Evolutionary conservation across 2,797 vertebrate species (phyloP).

Genomic region (Moxostoma hubbsi): DNA sequence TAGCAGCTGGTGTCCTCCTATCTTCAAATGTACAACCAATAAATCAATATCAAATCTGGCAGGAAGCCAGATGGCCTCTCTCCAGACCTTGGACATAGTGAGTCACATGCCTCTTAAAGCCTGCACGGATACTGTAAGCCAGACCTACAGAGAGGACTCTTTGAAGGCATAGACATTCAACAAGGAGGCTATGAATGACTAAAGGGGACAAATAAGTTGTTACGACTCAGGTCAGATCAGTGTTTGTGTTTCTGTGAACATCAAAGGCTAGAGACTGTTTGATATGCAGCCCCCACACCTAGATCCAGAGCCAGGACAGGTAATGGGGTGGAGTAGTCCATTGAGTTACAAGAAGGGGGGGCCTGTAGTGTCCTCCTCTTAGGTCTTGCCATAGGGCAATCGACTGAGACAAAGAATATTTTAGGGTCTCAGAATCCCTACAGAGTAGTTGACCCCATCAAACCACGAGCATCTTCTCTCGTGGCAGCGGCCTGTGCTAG

Average conservation of each 20-base stretch:
- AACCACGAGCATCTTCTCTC: conserved; percentile 55
- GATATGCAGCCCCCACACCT: conserved; percentile 84
- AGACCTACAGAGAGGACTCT: conserved; percentile 69
- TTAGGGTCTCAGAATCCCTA: conserved; percentile 72
- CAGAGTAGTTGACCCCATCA: conserved; percentile 67
- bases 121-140: conserved; percentile 79
- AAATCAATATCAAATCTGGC: conserved; percentile 86
- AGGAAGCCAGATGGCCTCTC: conserved; percentile 83
- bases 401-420: conserved; percentile 77
- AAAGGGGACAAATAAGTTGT: conserved; percentile 87
- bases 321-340: conserved; percentile 78
- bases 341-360: conserved; percentile 70
- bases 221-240: conserved; percentile 82
- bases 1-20: conserved; percentile 79
- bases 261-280: conserved; percentile 81
- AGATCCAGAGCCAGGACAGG: conserved; percentile 77
- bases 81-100: conserved; percentile 61
- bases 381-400: conserved; percentile 74
- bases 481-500: not conserved
- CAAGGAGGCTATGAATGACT: conserved; percentile 82
- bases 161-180: conserved; percentile 85
- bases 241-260: conserved; percentile 84
- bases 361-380: conserved; percentile 65
- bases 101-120: conserved; percentile 68
- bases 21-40: conserved; percentile 81